Evolutionary conservation across 2,113 vertebrate genomes (phyloP).

Genomic region (Lophochroa leadbeateri): DNA sequence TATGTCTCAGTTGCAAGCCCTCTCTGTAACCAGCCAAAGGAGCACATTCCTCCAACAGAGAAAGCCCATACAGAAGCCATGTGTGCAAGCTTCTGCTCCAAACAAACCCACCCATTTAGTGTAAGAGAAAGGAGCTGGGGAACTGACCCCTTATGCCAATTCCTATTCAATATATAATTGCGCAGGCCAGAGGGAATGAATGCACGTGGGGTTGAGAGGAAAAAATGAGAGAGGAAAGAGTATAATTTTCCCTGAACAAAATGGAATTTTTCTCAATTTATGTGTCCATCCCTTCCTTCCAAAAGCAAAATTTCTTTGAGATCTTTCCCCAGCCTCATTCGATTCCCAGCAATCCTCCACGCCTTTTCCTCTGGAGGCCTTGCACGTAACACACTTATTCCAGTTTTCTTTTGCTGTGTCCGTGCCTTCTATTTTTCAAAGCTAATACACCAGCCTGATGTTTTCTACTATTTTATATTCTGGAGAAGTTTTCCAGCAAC

Average conservation of each 20-base stretch:
- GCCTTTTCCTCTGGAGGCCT: not conserved
- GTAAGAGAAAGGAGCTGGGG: not conserved
- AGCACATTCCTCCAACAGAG: not conserved
- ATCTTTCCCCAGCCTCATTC: not conserved
- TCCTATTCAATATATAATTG: not conserved
- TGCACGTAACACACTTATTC: not conserved
- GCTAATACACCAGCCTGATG: not conserved
- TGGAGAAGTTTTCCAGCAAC: not conserved
- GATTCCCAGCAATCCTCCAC: not conserved
- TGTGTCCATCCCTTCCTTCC: not conserved
- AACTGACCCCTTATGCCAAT: not conserved
- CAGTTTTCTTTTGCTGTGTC: not conserved
- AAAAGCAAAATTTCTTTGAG: not conserved
- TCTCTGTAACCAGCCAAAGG: not conserved
- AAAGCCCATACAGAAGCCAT: not conserved
- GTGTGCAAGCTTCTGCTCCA: not conserved
- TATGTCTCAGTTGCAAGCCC: not conserved
- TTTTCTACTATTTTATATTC: constrained; percentile 18
- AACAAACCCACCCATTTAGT: fast-evolving
- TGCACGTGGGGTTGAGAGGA: fast-evolving
- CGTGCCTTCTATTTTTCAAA: constrained; percentile 29
- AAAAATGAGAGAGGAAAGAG: not conserved
- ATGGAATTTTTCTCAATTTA: not conserved
- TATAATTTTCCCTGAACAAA: not conserved
- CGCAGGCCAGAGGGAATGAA: not conserved